phyloP scores from a whole-genome alignment of 2,113 vertebrate species.

The Megaptera novaeangliae region DNA sequence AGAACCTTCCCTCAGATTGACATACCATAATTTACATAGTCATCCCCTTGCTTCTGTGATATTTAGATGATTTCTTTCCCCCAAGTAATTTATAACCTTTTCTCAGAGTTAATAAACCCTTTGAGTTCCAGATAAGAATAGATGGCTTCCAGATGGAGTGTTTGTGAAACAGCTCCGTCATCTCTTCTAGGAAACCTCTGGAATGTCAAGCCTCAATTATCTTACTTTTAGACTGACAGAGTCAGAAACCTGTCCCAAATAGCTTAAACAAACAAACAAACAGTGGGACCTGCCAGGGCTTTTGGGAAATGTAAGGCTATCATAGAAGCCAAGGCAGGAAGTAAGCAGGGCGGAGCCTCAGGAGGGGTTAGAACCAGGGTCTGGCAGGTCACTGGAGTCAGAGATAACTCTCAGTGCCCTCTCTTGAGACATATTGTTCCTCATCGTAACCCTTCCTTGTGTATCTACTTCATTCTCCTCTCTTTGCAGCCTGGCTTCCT shows the following conservation, averaged over 20 bases:
- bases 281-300: background rate
- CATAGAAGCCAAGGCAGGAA: background rate
- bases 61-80: background rate
- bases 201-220: background rate
- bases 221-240: background rate
- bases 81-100: background rate
- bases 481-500: background rate
- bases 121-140: background rate
- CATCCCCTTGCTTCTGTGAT: background rate
- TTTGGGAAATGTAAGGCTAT: background rate
- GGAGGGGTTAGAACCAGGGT: background rate
- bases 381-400: background rate
- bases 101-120: background rate
- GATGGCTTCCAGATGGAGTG: background rate
- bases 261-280: background rate
- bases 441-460: background rate
- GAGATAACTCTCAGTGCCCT: background rate
- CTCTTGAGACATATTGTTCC: background rate
- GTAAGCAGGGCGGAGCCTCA: background rate
- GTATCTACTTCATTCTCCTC: background rate
- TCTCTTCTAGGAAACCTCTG: background rate
- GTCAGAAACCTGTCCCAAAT: background rate
- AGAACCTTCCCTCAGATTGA: background rate
- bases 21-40: background rate
- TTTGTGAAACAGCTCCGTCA: background rate